Percentiles rank a stretch among this genome's conserved stretches.
Conservation (phyloP, 2,888 invertebrate genomes). For the Drosophila nigritarsus region DNA sequence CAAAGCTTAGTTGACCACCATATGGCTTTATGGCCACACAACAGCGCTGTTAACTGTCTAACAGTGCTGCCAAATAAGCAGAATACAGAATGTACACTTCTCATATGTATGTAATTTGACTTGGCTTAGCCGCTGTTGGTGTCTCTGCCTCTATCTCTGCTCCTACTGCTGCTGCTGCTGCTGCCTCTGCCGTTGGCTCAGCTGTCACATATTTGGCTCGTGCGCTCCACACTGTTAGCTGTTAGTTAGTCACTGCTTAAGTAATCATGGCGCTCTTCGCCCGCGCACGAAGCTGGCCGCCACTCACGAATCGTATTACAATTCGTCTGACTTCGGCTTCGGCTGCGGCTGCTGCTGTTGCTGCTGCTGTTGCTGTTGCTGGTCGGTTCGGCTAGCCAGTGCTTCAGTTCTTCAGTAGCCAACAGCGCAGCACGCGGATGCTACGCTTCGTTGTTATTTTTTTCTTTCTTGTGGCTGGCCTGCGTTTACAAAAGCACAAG, state of each 20-base stretch:
- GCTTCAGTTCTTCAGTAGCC: conserved; percentile 76
- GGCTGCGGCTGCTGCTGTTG: conserved; percentile 41
- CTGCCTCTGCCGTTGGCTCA: conserved; percentile 7
- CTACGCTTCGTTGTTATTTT: conserved; percentile 70
- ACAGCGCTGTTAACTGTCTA: conserved; percentile 51
- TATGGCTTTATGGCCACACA: conserved; percentile 33
- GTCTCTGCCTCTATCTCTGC: neutral
- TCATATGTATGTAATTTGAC: conserved; percentile 16
- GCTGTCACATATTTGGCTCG: conserved; percentile 46
- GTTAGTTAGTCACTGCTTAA: conserved; percentile 70
- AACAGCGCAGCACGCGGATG: conserved; percentile 76
- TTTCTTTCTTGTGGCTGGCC: conserved; percentile 49
- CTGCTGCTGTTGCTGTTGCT: conserved; percentile 23
- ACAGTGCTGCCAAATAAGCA: conserved; percentile 38
- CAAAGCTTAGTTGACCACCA: conserved; percentile 21
- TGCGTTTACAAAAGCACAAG: conserved; percentile 56
- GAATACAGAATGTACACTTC: conserved; percentile 8
- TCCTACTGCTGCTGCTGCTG: neutral
- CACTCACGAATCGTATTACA: conserved; percentile 59
- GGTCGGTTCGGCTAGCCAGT: conserved; percentile 54
- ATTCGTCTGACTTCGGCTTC: conserved; percentile 59
- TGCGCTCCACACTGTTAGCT: conserved; percentile 60
- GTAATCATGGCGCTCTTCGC: conserved; percentile 66
- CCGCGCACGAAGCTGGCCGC: conserved; percentile 60
- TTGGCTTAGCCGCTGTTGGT: conserved; percentile 21